Percentiles rank a stretch among this genome's conserved stretches.
phyloP scores from a whole-genome alignment of 2,113 vertebrate species.

The Rhinogobius similis region DNA sequence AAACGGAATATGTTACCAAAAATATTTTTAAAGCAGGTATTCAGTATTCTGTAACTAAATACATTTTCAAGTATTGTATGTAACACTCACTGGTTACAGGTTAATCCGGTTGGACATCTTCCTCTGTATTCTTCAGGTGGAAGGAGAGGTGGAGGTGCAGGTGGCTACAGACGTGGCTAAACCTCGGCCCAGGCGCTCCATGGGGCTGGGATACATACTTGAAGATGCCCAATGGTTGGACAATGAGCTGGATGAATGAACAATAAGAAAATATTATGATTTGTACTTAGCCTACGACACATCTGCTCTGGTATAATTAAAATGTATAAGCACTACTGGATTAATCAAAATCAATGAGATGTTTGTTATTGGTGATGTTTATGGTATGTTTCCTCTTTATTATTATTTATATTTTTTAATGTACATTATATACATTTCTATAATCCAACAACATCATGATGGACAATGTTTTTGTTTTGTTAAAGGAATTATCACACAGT shows the following conservation, averaged over 20 bases:
- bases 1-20: too few species aligned
- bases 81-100: too few species aligned
- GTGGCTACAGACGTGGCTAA: fast-evolving
- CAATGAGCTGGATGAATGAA: neutral
- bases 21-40: too few species aligned
- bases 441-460: too few species aligned
- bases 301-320: neutral
- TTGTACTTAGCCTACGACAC: too few species aligned
- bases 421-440: too few species aligned
- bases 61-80: too few species aligned
- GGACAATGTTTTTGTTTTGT: too few species aligned
- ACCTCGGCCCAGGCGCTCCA: constrained; percentile 12
- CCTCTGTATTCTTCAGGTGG: constrained; percentile 23
- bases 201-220: constrained; percentile 62
- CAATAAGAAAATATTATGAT: neutral
- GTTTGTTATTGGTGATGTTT: neutral
- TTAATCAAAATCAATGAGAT: neutral
- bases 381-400: neutral
- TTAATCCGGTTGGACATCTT: too few species aligned
- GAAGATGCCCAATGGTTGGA: constrained; percentile 62
- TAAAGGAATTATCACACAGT: too few species aligned
- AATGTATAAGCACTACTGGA: neutral
- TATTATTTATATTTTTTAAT: too few species aligned
- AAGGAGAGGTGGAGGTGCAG: neutral
- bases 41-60: too few species aligned